Conservation (phyloP, 2,888 invertebrate species). For the Epinotia demarniana region DNA sequence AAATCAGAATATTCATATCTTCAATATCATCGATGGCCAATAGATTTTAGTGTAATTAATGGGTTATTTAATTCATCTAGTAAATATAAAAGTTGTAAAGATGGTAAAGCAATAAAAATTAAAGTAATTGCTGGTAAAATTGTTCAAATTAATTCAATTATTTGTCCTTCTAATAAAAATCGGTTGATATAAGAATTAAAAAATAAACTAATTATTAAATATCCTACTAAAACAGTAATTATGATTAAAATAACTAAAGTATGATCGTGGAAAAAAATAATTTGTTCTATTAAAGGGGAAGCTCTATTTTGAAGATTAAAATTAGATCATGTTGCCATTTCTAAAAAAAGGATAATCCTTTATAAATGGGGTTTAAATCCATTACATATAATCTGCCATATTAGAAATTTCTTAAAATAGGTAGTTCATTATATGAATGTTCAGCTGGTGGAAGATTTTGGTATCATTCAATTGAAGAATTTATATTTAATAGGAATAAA, state of each 20-base stretch:
- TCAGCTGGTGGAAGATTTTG: constrained; percentile 84
- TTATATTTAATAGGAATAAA: constrained; percentile 78
- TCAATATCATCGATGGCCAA: constrained; percentile 88
- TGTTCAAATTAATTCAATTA: constrained; percentile 87
- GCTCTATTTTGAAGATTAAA: constrained; percentile 85
- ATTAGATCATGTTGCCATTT: constrained; percentile 85
- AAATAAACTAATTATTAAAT: constrained; percentile 82
- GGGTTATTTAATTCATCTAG: constrained; percentile 86
- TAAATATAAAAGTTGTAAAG: constrained; percentile 83
- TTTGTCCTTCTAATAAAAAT: constrained; percentile 84
- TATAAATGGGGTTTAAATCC: constrained; percentile 88
- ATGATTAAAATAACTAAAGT: constrained; percentile 85
- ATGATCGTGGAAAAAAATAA: constrained; percentile 87
- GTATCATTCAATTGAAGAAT: constrained; percentile 86
- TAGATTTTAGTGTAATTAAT: constrained; percentile 85
- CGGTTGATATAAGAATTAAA: constrained; percentile 85
- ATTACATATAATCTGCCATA: constrained; percentile 84
- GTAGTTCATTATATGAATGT: constrained; percentile 85
- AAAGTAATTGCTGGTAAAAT: constrained; percentile 84
- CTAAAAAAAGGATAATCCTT: constrained; percentile 86
- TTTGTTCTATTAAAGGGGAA: constrained; percentile 87
- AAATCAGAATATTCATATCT: constrained; percentile 88
- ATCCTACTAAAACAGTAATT: constrained; percentile 85
- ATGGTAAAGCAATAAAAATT: constrained; percentile 86
- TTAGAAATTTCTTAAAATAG: constrained; percentile 85